Percentiles rank a stretch among this genome's conserved stretches.
Conservation (phyloP, 2,113 vertebrate genomes). For the Struthidea cinerea region DNA sequence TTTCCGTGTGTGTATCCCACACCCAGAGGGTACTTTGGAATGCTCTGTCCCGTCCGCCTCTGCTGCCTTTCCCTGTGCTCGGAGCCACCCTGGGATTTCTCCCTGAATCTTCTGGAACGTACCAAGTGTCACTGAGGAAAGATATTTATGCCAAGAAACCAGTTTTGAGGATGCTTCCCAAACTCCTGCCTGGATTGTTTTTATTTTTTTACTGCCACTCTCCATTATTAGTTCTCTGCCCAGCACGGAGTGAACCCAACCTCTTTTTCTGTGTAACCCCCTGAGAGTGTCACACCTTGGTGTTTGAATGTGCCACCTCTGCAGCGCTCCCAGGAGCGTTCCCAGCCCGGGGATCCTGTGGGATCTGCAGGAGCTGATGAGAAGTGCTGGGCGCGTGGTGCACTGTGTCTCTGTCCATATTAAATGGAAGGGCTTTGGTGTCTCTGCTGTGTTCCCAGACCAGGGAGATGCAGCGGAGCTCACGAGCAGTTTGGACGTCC, state of each 20-base stretch:
- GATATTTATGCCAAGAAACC: background rate
- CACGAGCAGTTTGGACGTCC: fast-evolving
- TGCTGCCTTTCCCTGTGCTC: background rate
- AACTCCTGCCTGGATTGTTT: background rate
- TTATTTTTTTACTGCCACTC: background rate
- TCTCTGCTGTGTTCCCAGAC: background rate
- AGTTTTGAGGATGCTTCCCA: background rate
- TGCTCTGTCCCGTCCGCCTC: background rate
- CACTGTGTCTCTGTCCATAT: fast-evolving
- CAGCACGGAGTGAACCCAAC: fast-evolving
- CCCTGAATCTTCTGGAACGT: background rate
- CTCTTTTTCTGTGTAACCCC: background rate
- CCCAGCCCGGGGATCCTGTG: background rate
- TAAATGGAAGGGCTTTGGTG: background rate
- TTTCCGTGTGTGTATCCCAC: background rate
- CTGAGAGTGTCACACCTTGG: background rate
- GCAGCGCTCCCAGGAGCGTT: fast-evolving
- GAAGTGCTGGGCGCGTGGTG: background rate
- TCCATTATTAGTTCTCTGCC: background rate
- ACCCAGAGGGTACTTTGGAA: background rate
- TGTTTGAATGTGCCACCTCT: background rate
- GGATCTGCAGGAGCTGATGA: background rate
- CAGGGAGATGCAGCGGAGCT: background rate
- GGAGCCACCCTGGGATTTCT: background rate
- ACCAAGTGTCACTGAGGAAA: fast-evolving